Conservation (phyloP, 1,140 invertebrate genomes). For the Polypedilum pembai region DNA sequence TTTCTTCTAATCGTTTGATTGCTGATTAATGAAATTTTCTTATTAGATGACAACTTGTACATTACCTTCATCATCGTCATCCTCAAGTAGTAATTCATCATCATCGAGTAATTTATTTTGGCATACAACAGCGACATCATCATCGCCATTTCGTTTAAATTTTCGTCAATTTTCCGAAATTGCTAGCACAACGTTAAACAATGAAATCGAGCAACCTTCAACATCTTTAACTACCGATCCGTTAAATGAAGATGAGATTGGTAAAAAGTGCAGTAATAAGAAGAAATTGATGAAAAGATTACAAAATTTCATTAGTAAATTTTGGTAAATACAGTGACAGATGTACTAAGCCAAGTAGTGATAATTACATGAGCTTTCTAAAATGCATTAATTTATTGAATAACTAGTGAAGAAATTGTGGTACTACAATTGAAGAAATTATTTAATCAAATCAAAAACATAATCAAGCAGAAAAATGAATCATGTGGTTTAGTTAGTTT, state of each 20-base stretch:
- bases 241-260: not conserved
- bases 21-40: not conserved
- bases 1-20: not conserved
- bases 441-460: not conserved
- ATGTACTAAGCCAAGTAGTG: not conserved
- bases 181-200: not conserved
- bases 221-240: not conserved
- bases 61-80: constrained; percentile 22
- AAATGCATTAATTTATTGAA: too few species aligned
- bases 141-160: not conserved
- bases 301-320: not conserved
- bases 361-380: not conserved
- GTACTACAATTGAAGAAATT: not conserved
- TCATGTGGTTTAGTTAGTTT: not conserved
- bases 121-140: not conserved
- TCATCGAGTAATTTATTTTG: constrained; percentile 27
- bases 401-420: too few species aligned
- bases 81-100: constrained; percentile 24
- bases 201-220: not conserved
- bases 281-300: not conserved
- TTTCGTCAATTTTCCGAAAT: constrained; percentile 19
- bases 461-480: not conserved
- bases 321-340: constrained; percentile 2
- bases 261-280: not conserved
- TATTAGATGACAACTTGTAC: not conserved